Evolutionary conservation across 1,140 invertebrate genomes (phyloP).

Genomic region (Ostrea edulis): DNA sequence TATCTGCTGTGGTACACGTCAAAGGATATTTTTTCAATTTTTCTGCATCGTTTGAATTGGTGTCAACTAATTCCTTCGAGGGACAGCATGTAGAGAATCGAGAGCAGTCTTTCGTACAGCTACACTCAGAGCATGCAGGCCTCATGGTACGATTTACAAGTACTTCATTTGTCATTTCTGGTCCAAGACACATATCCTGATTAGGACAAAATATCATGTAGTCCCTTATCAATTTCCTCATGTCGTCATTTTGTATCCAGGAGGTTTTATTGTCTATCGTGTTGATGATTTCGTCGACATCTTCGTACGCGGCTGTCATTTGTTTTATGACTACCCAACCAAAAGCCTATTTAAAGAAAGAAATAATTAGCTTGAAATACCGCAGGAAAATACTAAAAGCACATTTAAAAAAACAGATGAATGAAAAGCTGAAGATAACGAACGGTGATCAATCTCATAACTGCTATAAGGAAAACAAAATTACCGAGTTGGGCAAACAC

Average conservation of each 20-base stretch:
- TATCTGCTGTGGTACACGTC: not conserved
- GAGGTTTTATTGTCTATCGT: not conserved
- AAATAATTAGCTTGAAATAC: not conserved
- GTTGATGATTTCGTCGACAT: not conserved
- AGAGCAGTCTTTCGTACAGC: not conserved
- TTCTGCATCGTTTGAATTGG: not conserved
- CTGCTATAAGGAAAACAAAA: no score
- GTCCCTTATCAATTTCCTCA: not conserved
- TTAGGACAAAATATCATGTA: slow-evolving; percentile 4
- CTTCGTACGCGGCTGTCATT: not conserved
- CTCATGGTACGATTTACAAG: not conserved
- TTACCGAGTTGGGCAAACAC: no score
- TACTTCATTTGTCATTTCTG: not conserved
- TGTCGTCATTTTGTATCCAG: not conserved
- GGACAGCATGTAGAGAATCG: not conserved
- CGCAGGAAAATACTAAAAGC: no score
- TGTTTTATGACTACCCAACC: not conserved
- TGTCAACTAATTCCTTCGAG: not conserved
- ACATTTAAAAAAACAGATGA: no score
- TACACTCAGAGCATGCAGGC: not conserved
- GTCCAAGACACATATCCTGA: not conserved
- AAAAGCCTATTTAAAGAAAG: not conserved
- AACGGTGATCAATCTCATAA: no score
- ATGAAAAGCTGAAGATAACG: no score
- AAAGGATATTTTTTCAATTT: not conserved